Base-by-base conservation (phyloP, 2,888 invertebrate genomes). In the Andrena praecox region DNA sequence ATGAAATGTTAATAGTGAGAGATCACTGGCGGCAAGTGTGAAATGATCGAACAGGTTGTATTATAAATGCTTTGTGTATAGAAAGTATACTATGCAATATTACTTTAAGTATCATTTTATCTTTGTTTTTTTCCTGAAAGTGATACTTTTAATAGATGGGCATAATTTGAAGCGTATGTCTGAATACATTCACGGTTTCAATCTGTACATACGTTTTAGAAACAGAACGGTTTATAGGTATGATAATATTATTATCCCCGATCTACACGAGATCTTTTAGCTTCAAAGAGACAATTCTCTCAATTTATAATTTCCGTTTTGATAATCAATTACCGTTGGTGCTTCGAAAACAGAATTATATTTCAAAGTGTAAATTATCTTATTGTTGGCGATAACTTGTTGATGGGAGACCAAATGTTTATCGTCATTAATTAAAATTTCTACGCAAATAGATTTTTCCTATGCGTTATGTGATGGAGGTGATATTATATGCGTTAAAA, bases 11-110 rank as follows among this genome's bases (percentile, higher is more conserved):
- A 62, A 56, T 24, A 56, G 50, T 35, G 24, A 27, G n/a, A 8
- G 50, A 80, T 69, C 31, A 69, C 27, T 70, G 48, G 48, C 66
- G 63, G 27, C 59, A 66, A 35, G 42, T 78, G 7, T 69, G 42
- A 31, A 69, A 64, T 52, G 59, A 71, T 70, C 27, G 62, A 80
- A 33, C 73, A 74, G 60, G 33, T 78, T 80, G 80, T 66, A 77
- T 69, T 76, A 80, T 67, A 66, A 75, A 76, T 86, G 56, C 31
- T 82, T 68, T 63, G n/a, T 80, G 72, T 78, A 76, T 84, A 67
- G 50, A 86, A 84, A 66, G 29, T 56, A 54, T 64, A 31, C 29
- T 48, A 73, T 72, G 59, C 56, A 67, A 67, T 48, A 74, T 78
- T 77, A 74, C 70, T 31, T 72, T 69, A 73, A 77, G 63, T 66